Conservation (phyloP, 1,140 invertebrate species). For the Leptinotarsa lineolata region DNA sequence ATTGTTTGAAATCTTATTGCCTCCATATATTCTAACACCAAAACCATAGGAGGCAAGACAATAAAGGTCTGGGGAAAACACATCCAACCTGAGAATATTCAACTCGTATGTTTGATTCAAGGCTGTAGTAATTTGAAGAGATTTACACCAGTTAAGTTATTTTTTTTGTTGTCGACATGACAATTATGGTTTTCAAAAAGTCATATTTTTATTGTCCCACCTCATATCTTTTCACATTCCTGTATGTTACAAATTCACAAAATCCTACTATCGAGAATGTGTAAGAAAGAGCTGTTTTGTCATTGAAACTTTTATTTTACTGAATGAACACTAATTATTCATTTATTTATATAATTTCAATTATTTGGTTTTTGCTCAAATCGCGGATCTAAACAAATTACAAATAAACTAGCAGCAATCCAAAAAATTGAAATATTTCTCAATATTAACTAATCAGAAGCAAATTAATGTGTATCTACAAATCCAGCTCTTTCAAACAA, state of each 20-base stretch:
- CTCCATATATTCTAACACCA: background rate
- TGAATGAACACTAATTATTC: background rate
- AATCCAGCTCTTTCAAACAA: constrained; percentile 25
- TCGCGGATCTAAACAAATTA: constrained; percentile 24
- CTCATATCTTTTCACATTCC: constrained; percentile 1
- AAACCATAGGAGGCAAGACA: constrained; percentile 2
- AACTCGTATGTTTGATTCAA: too few relatives aligned
- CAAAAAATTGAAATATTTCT: constrained; percentile 1
- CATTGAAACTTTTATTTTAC: background rate
- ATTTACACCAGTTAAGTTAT: too few relatives aligned
- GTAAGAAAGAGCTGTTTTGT: constrained; percentile 30
- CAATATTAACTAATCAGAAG: background rate
- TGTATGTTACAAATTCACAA: background rate
- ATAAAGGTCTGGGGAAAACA: background rate
- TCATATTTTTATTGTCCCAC: background rate
- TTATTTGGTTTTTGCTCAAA: constrained; percentile 28
- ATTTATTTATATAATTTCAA: constrained; percentile 12
- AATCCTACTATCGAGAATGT: constrained; percentile 20
- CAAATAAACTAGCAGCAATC: constrained; percentile 4
- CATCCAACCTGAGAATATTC: too few relatives aligned
- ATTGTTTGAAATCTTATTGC: background rate
- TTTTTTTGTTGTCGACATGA: background rate
- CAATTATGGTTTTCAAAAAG: background rate
- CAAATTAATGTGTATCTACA: background rate
- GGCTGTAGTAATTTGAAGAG: too few relatives aligned